Evolutionary conservation across 2,113 vertebrate species (phyloP), one percentile per base, ranked within the genome.

Genomic region (Coregonus clupeaformis): DNA sequence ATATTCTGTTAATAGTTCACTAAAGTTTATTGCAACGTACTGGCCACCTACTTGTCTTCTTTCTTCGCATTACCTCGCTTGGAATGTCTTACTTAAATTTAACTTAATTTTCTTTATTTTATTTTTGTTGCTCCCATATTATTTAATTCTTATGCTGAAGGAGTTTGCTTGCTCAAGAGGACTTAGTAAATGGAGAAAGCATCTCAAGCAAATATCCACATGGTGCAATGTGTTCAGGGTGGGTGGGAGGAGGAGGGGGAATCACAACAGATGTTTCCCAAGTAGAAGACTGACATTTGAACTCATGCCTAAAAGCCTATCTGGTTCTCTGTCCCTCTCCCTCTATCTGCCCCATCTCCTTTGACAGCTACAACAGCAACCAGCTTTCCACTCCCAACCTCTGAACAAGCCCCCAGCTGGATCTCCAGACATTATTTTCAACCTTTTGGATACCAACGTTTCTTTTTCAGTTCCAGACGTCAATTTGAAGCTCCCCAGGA

Each of bases 401-500:
- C 45, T 71, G 49, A 71, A 49, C 68, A 24, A 22, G 36, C 69
- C 71, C 47, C 74, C 72, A 71, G 52, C 45, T 32, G 65, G 47
- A 64, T 20, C 4, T 13, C 11, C 27, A 36, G 18, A 16, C 12
- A 20, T 73, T 68, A 36, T 13, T 29, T n/a, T 49, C 42, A 76
- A 69, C 57, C 76, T 69, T 27, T 69, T 64, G 72, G 67, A 78
- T 49, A 24, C 29, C 13, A 18, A 45, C 14, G 7, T 68, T 72
- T 27, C 27, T 67, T 77, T 76, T 72, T 76, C 49, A 68, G 24
- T 82, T 82, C 77, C 76, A 72, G 63, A 79, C 57, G 22, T 72
- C 74, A 71, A 75, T 74, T 68, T 74, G 45, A 27, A 55, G 59
- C 69, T 74, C 68, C 29, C 4, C 60, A 81, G 84, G 72, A 88